Conservation (phyloP, 1,140 invertebrate species). For the Saccostrea cuccullata region DNA sequence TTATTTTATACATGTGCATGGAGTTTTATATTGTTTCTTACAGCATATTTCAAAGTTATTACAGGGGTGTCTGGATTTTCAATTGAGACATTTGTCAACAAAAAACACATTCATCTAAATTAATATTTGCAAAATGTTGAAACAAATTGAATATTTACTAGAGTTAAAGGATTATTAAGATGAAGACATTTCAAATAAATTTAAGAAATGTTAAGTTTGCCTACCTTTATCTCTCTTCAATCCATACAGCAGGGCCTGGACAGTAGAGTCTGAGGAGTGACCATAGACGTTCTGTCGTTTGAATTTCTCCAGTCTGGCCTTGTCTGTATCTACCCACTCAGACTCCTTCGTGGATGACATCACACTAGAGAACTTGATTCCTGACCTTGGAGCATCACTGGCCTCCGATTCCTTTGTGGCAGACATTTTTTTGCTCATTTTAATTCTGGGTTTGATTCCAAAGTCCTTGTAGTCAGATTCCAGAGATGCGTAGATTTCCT, state of each 20-base stretch:
- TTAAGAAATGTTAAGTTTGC: not conserved
- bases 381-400: slow-evolving; percentile 39
- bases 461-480: slow-evolving; percentile 72
- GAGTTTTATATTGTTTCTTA: no score
- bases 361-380: slow-evolving; percentile 58
- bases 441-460: slow-evolving; percentile 67
- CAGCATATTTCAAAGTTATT: no score
- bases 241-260: slow-evolving; percentile 75
- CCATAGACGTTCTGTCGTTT: slow-evolving; percentile 69
- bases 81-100: no score
- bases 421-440: slow-evolving; percentile 65
- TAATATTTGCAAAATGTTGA: no score
- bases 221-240: slow-evolving; percentile 39
- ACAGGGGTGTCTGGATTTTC: no score
- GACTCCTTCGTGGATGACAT: slow-evolving; percentile 70
- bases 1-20: no score
- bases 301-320: slow-evolving; percentile 66
- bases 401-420: slow-evolving; percentile 62
- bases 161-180: no score
- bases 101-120: no score
- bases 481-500: slow-evolving; percentile 60
- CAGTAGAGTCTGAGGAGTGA: slow-evolving; percentile 75
- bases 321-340: slow-evolving; percentile 67
- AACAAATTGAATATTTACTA: no score
- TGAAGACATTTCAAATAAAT: no score